Evolutionary conservation across 2,888 invertebrate genomes (phyloP), one percentile per base, ranked within the genome.

Genomic region (Belgica antarctica): DNA sequence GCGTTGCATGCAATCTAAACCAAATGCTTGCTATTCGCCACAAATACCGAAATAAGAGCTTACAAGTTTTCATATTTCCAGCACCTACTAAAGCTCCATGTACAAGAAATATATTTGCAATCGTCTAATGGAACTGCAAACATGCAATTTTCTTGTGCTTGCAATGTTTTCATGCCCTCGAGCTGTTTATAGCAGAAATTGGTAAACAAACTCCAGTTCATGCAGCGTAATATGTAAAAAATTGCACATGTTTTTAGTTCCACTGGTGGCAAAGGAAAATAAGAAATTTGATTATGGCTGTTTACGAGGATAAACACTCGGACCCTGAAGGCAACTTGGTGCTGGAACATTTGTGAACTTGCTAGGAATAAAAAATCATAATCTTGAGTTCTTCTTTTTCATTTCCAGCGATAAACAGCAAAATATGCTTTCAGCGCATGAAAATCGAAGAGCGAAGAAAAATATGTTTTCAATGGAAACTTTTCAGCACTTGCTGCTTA

Each of bases 331-430:
- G 52, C 52, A 22, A 52, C 19, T n/a, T 52, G 22, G 22, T 19
- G 52, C 52, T 22, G 24, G 24, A 52, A 52, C 24, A 52, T 52
- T 52, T 52, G 24, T 52, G 24, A 17, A 22, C 52, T 12, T 5
- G 52, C 24, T 52, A 5, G 41, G 52, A 52, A 52, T 52, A 52
- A 52, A 52, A 52, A 52, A 52, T 52, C 52, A 52, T 52, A 22
- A n/a, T 22, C 25, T 59, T 59, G 27, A 59, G 27, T n/a, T n/a
- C 27, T 59, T 59, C 27, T 59, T 27, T 59, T 27, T 27, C 25
- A 3, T 47, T 15, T 24, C 52, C 24, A 7, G 24, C 52, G 52
- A 52, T 52, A 59, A 59, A 59, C 25, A 59, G 19, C 17, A 52
- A 52, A 52, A 52, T 52, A 41, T 41, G 41, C 15, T 41, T 41